Base-by-base conservation (phyloP, 2,797 vertebrate genomes). In the Eulemur rubriventer region DNA sequence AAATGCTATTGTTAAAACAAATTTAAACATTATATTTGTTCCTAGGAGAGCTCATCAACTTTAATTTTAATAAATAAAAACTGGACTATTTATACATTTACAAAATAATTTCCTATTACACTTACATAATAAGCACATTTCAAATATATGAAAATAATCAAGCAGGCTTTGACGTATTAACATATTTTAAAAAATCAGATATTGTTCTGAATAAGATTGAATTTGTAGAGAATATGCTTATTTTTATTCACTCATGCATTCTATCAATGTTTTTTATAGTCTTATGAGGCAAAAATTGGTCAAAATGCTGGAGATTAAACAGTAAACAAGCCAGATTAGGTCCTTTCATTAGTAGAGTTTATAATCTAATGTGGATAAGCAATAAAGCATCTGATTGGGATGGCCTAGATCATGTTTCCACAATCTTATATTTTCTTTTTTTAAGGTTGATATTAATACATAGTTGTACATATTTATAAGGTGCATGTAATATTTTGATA, bases 1-100 rank as follows among this genome's bases (percentile, higher is more conserved):
- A 96, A 98, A 96, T 7, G 1, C 7, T 80, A 52, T 6, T 46
- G 48, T 93, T 87, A 12, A 30, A 96, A 78, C 24, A 55, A 92
- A 96, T 8, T 91, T 61, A 50, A 81, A 90, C 24, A 57, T 46
- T 63, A 35, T 43, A 50, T 26, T 18, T 63, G 3, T 7, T 76
- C 2, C 11, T 26, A 26, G 7, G 30, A 57, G 9, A 24, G n/a
- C 5, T 61, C 20, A 76, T n/a, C 38, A 13, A 57, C 1, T 43
- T 93, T 38, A 75, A 70, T 79, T 89, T 82, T 69, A 30, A 46
- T 30, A 46, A 57, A 73, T 57, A 89, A 43, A 75, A 75, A 63
- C 1, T 80, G 2, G 1, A 1, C 30, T 76, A 81, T 35, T 61
- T 78, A 9, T 14, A 50, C 2, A 81, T 61, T 48, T 83, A 22